A percentile compares a stretch with the other conserved stretches of the same genome.
Evolutionary conservation across 2,888 invertebrate genomes (phyloP).

Genomic region (Tiliacea aurago): DNA sequence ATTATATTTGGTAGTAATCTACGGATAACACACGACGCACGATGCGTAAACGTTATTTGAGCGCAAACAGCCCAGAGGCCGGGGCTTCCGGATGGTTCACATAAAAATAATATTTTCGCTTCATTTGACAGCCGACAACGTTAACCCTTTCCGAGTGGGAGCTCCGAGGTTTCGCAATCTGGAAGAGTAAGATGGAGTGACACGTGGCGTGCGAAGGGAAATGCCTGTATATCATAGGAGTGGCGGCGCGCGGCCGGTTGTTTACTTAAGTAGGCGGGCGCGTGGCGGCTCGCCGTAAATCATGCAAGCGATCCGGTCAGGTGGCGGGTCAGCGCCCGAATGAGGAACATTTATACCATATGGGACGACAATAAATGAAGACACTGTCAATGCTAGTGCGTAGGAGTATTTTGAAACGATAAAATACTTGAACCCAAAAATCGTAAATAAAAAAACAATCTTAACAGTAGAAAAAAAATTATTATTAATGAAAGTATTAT

Average conservation of each 20-base stretch:
- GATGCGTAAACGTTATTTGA: neutral
- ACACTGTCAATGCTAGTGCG: neutral
- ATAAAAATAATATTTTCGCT: conserved; percentile 14
- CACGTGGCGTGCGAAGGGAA: conserved; percentile 16
- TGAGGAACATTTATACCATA: no score
- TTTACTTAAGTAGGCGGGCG: no score
- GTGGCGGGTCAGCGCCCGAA: no score
- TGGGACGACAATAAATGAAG: no score
- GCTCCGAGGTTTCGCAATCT: conserved; percentile 19
- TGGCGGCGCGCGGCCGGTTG: neutral
- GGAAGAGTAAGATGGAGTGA: conserved; percentile 31
- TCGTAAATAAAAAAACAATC: no score
- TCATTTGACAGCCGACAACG: conserved; percentile 29
- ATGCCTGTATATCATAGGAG: neutral
- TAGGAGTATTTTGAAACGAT: neutral
- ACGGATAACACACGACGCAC: neutral
- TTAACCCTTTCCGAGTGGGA: conserved; percentile 4
- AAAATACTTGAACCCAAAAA: no score
- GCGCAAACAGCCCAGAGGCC: neutral
- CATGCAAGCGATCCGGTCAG: no score
- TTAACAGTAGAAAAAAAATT: no score
- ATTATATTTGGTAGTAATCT: neutral
- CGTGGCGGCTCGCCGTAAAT: no score
- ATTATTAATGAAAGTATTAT: no score
- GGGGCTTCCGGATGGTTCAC: neutral